Conservation (phyloP, 2,113 vertebrate species). For the Cyprinodon tularosa region DNA sequence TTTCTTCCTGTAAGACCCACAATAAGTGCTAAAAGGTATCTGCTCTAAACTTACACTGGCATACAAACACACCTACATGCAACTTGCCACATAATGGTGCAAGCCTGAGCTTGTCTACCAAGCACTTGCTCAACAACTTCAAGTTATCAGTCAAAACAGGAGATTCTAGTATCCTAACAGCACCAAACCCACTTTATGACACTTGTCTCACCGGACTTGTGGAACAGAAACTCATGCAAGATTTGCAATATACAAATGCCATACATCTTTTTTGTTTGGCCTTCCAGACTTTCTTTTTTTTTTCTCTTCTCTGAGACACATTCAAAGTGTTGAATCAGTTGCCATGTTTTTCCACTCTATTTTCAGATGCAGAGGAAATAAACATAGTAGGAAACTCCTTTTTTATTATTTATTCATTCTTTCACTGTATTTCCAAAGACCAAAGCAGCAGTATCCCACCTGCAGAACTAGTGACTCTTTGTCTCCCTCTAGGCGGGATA, state of each 20-base stretch:
- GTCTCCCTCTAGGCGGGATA: slow-evolving; percentile 95
- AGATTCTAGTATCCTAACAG: slow-evolving; percentile 48
- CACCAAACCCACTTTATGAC: slow-evolving; percentile 46
- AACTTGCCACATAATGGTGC: slow-evolving; percentile 20
- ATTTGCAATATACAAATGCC: slow-evolving; percentile 32
- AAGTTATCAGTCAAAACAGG: slow-evolving; percentile 50
- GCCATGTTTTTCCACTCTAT: neutral
- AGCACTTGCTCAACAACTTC: slow-evolving; percentile 41
- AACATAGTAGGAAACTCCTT: neutral
- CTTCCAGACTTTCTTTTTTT: slow-evolving; percentile 3
- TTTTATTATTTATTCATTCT: neutral
- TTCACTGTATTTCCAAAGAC: neutral
- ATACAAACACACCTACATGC: slow-evolving; percentile 26
- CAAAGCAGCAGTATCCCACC: slow-evolving; percentile 76
- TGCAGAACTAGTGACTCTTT: slow-evolving; percentile 96
- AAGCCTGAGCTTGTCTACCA: slow-evolving; percentile 62
- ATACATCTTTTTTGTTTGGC: slow-evolving; percentile 51
- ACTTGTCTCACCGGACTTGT: slow-evolving; percentile 27
- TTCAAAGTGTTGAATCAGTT: slow-evolving; percentile 37
- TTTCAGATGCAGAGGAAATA: neutral
- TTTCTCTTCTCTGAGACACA: slow-evolving; percentile 36
- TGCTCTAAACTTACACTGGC: slow-evolving; percentile 22
- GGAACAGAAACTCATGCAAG: slow-evolving; percentile 44
- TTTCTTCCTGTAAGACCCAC: slow-evolving; percentile 17
- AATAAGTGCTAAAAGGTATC: slow-evolving; percentile 44